Conservation (phyloP, 2,113 vertebrate genomes). For the Mormyrus iriodes region DNA sequence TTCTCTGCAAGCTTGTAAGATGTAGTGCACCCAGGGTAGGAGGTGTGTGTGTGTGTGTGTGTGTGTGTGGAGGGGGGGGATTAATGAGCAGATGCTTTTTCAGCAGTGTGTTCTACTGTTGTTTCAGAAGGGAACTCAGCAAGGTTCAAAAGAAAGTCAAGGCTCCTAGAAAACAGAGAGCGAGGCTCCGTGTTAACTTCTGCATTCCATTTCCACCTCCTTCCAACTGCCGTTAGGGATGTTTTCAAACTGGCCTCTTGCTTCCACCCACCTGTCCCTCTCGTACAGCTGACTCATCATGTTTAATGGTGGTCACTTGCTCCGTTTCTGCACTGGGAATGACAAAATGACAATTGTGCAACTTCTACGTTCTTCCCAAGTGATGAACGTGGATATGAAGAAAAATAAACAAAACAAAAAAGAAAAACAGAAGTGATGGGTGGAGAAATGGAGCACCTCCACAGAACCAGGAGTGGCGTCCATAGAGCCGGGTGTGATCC, state of each 20-base stretch:
- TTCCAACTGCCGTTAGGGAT: background rate
- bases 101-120: background rate
- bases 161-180: slow-evolving; percentile 7
- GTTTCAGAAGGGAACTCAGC: slow-evolving; percentile 6
- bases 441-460: slow-evolving; percentile 5
- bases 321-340: background rate
- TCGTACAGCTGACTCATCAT: background rate
- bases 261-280: background rate
- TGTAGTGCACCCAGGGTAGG: background rate
- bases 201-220: background rate
- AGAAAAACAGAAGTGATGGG: background rate
- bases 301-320: background rate
- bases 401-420: background rate
- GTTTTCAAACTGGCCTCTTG: background rate
- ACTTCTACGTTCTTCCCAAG: background rate
- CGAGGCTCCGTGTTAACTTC: background rate
- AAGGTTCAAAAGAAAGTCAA: slow-evolving; percentile 10
- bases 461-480: background rate
- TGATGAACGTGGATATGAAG: background rate
- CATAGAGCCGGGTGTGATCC: background rate
- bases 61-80: background rate
- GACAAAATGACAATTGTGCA: background rate
- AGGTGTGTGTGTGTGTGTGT: background rate
- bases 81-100: background rate
- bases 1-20: background rate